Evolutionary conservation across 2,888 invertebrate species (phyloP).

Genomic region (Tholera decimalis): DNA sequence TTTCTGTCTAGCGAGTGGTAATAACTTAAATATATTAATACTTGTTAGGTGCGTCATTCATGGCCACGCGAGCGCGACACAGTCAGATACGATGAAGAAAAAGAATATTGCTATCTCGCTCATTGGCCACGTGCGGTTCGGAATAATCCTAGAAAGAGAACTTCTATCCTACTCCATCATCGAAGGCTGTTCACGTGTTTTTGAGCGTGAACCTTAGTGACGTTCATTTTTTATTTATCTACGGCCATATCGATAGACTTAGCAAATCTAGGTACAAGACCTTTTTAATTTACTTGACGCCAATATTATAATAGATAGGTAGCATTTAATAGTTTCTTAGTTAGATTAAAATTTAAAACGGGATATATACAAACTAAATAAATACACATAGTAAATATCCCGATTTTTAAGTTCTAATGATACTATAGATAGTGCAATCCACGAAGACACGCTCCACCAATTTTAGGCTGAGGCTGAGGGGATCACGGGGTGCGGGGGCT

Average conservation of each 20-base stretch:
- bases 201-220: conserved; percentile 80
- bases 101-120: conserved; percentile 62
- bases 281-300: neutral
- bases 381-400: no score
- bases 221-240: conserved; percentile 51
- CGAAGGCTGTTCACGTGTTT: conserved; percentile 78
- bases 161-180: conserved; percentile 60
- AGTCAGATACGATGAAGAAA: conserved; percentile 11
- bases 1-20: neutral
- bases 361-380: no score
- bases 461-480: no score
- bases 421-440: no score
- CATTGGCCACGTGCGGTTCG: conserved; percentile 69
- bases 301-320: no score
- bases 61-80: conserved; percentile 63
- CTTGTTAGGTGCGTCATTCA: conserved; percentile 44
- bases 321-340: no score
- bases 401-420: no score
- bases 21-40: conserved; percentile 3
- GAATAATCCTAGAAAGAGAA: conserved; percentile 58
- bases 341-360: no score
- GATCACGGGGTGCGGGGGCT: no score
- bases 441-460: no score
- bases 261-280: neutral
- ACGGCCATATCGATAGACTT: conserved; percentile 23